phyloP scores from a whole-genome alignment of 2,888 invertebrate genomes.

The Cantharis rufa region DNA sequence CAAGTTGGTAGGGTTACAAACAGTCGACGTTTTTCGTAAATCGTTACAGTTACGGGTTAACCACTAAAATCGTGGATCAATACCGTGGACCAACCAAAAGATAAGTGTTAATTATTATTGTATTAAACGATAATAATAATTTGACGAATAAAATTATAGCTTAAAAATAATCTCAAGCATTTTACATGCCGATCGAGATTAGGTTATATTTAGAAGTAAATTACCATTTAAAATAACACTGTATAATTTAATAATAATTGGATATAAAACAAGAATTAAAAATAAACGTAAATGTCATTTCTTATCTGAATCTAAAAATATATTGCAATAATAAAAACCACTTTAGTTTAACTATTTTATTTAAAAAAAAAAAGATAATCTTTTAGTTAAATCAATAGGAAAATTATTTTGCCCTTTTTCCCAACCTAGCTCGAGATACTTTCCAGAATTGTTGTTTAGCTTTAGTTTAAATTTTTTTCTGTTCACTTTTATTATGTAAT shows the following conservation, averaged over 20 bases:
- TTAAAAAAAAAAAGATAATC: background rate
- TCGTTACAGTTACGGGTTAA: background rate
- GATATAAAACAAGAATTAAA: background rate
- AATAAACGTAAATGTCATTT: background rate
- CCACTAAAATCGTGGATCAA: background rate
- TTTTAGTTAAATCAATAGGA: background rate
- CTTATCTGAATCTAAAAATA: background rate
- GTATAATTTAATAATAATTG: background rate
- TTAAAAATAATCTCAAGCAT: background rate
- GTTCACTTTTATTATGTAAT: no score
- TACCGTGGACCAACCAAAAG: background rate
- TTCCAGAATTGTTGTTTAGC: no score
- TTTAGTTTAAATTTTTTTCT: no score
- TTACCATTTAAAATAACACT: background rate
- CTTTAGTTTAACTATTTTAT: background rate
- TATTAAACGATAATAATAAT: background rate
- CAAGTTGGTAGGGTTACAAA: background rate
- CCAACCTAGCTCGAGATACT: no score
- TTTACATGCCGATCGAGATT: background rate
- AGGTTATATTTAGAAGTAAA: background rate
- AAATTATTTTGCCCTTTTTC: background rate
- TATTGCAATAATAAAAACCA: background rate
- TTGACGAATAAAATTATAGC: background rate
- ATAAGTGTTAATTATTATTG: background rate
- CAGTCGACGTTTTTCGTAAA: background rate